Percentiles rank a stretch among this genome's conserved stretches.
Evolutionary conservation across 1,140 invertebrate genomes (phyloP).

Genomic region (Phortica variegata): DNA sequence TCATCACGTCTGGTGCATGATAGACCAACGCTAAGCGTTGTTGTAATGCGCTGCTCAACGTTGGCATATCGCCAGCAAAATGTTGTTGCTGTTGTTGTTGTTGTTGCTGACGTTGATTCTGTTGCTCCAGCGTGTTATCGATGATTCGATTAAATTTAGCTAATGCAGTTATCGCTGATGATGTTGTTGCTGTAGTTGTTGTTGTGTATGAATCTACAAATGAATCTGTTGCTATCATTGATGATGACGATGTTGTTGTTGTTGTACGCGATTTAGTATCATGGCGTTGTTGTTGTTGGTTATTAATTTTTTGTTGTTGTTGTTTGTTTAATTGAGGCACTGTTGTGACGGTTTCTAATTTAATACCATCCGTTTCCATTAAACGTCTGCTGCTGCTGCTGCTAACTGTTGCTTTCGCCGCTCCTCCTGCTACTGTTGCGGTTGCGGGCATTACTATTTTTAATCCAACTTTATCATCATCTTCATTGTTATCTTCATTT

Average conservation of each 20-base stretch:
- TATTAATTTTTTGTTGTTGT: conserved; percentile 49
- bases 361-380: conserved; percentile 25
- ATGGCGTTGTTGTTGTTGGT: conserved; percentile 28
- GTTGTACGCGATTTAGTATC: no score
- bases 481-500: conserved; percentile 25
- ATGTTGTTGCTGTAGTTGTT: conserved; percentile 30
- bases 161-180: conserved; percentile 49
- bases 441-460: conserved; percentile 8
- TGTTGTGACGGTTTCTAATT: conserved; percentile 56
- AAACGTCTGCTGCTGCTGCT: not conserved
- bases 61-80: no score
- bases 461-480: conserved; percentile 7
- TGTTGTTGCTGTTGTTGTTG: conserved; percentile 22
- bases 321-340: conserved; percentile 50
- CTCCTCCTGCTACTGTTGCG: conserved; percentile 24
- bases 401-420: conserved; percentile 3
- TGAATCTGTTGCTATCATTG: conserved; percentile 9
- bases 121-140: conserved; percentile 41
- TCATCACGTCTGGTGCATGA: conserved; percentile 9
- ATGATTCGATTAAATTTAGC: conserved; percentile 57
- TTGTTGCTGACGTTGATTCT: conserved; percentile 11
- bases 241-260: conserved; percentile 18
- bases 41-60: conserved; percentile 39
- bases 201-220: conserved; percentile 10
- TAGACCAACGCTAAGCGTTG: conserved; percentile 41